phyloP scores from a whole-genome alignment of 92 coral and sea anemone species.

The Paramuricea clavata region DNA sequence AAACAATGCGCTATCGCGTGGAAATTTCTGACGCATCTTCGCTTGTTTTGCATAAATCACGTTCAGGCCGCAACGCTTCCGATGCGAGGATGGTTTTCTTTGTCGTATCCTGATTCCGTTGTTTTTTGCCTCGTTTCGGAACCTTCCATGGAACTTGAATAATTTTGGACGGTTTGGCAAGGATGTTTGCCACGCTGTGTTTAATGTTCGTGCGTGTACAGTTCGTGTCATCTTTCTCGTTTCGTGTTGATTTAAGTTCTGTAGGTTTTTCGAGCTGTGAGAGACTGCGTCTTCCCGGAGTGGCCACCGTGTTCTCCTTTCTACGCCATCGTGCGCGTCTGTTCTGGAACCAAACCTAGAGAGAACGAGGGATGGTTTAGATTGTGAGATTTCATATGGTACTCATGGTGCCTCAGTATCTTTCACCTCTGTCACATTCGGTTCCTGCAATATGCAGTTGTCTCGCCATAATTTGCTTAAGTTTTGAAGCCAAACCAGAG shows the following conservation, averaged over 20 bases:
- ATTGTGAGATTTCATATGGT: neutral
- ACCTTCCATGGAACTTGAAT: constrained; percentile 52
- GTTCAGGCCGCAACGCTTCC: neutral
- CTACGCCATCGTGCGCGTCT: constrained; percentile 91
- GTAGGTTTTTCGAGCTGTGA: constrained; percentile 79
- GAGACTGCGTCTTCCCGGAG: constrained; percentile 92
- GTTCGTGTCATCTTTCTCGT: neutral
- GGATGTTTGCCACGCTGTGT: constrained; percentile 40
- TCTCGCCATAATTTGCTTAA: too few species aligned
- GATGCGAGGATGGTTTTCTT: neutral
- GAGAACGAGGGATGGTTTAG: neutral
- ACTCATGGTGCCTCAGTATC: too few species aligned
- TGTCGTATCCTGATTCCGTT: neutral
- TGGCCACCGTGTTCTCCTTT: constrained; percentile 90
- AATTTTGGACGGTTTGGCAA: constrained; percentile 42
- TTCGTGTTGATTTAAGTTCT: neutral
- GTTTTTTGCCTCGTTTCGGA: constrained; percentile 48
- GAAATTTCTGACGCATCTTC: neutral
- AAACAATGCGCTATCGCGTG: neutral
- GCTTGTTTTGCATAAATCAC: constrained; percentile 19
- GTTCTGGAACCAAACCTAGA: constrained; percentile 99
- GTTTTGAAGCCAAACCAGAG: too few species aligned
- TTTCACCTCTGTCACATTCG: too few species aligned
- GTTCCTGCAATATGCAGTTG: too few species aligned
- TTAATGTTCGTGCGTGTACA: constrained; percentile 22